Evolutionary conservation across 2,113 vertebrate species (phyloP), one percentile per base, ranked within the genome.

Genomic region (Hylia prasina): DNA sequence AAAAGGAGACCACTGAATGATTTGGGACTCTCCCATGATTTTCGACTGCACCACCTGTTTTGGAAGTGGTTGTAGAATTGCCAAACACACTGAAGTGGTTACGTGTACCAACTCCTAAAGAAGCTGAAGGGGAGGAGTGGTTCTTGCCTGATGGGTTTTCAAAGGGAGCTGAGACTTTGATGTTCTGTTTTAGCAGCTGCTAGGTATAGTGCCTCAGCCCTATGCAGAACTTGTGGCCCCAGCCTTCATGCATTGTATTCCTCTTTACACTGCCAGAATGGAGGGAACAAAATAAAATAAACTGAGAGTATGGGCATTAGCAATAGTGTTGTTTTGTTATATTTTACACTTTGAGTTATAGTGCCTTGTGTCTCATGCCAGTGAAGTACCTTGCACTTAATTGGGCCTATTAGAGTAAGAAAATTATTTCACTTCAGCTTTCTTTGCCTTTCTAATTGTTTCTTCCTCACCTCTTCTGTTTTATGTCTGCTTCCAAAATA

Each of bases 81-180:
- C 98, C 98, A 99, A 98, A 98, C 99, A 99, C 98, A 90, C 98
- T 98, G 98, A 99, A 99, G 97, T 98, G 96, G 98, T 99, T 99
- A 98, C 94, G 85, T 96, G 89, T 97, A 96, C 98, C 97, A 98
- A 98, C 98, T 98, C 97, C 98, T 98, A 95, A 98, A 98, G 98
- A 98, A 98, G 98, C 98, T 98, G 96, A 97, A 97, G 97, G 98
- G 98, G 98, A 98, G 97, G 98, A 97, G 98, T 97, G 97, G 93
- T 93, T 97, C 95, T 97, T 95, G 96, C 96, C 94, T 93, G 98
- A 98, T 98, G 98, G 97, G 92, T 98, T 99, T 98, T 98, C 98
- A 99, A 98, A 99, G 98, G 97, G 92, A 93, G 94, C 98, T 85
- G 94, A 63, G 96, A 94, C 98, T 99, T 99, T 99, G 99, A 99